These are phyloP conservation scores for Procambarus virginalis DNA, from an alignment of 1,140 invertebrate species.

Conservation along the genomic window DNA sequence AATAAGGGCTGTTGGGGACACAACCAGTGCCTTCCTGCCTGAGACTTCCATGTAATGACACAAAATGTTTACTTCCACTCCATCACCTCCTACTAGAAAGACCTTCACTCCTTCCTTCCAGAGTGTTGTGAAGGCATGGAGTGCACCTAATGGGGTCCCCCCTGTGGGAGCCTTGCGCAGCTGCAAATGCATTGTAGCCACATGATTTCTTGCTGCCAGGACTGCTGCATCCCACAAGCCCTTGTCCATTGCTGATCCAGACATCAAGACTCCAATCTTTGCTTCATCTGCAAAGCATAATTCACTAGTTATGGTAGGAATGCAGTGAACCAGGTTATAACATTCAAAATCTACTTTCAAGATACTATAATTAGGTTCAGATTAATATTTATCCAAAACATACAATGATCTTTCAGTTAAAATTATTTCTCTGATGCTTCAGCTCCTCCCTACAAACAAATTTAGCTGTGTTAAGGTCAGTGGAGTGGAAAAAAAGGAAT, in stretches of 20 bases:
- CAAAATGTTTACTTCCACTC: neutral
- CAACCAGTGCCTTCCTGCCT: neutral
- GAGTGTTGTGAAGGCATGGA: constrained; percentile 29
- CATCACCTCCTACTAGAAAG: constrained; percentile 35
- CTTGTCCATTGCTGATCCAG: constrained; percentile 17
- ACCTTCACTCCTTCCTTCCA: constrained; percentile 35
- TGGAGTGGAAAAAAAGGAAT: too few relatives aligned
- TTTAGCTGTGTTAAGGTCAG: too few relatives aligned
- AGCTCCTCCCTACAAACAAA: too few relatives aligned
- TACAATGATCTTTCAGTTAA: too few relatives aligned
- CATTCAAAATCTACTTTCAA: too few relatives aligned
- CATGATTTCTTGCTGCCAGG: neutral
- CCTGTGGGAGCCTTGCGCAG: neutral
- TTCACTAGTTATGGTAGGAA: neutral
- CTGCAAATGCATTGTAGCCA: neutral
- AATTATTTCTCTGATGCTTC: too few relatives aligned
- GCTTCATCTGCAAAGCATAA: neutral
- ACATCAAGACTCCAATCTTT: constrained; percentile 22
- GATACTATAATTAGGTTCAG: too few relatives aligned
- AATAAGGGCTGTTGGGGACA: constrained; percentile 22
- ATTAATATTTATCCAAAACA: too few relatives aligned
- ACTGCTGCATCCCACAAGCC: constrained; percentile 11
- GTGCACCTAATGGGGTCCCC: neutral
- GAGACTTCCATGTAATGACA: constrained; percentile 14
- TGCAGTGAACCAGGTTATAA: too few relatives aligned